A percentile compares a stretch with the other conserved stretches of the same genome.
These are phyloP conservation scores for Lineus longissimus DNA, from an alignment of 1,140 invertebrate genomes.

Conservation along the genomic window DNA sequence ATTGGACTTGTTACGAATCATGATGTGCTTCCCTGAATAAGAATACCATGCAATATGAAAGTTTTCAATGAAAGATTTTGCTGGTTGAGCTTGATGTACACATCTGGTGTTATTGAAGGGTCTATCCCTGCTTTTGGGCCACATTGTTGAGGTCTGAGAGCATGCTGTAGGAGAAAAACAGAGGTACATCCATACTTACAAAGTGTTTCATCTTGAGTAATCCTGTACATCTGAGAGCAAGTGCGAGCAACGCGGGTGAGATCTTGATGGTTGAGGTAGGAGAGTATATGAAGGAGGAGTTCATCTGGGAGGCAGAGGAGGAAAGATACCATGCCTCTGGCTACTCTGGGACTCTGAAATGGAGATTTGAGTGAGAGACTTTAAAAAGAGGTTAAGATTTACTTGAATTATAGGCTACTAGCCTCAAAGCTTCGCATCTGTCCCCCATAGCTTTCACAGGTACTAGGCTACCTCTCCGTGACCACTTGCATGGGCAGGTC, in stretches of 20 bases:
- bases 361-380: not conserved
- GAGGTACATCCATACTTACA: constrained; percentile 36
- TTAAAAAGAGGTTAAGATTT: not conserved
- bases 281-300: constrained; percentile 41
- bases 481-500: too few relatives aligned
- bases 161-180: too few relatives aligned
- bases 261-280: constrained; percentile 36
- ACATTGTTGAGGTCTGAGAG: too few relatives aligned
- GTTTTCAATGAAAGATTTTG: too few relatives aligned
- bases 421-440: too few relatives aligned
- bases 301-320: constrained; percentile 49
- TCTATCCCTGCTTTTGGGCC: too few relatives aligned
- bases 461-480: too few relatives aligned
- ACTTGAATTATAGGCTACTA: too few relatives aligned
- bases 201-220: constrained; percentile 40
- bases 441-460: too few relatives aligned
- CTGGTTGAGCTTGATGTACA: too few relatives aligned
- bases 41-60: not conserved
- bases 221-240: constrained; percentile 39
- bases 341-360: constrained; percentile 41
- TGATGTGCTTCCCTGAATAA: constrained; percentile 43
- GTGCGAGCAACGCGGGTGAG: constrained; percentile 28
- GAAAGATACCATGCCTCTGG: constrained; percentile 32
- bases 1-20: constrained; percentile 33
- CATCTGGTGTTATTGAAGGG: too few relatives aligned